Evolutionary conservation across 2,797 vertebrate genomes (phyloP), one percentile per base, ranked within the genome.

Genomic region (Sebastes iracundus): DNA sequence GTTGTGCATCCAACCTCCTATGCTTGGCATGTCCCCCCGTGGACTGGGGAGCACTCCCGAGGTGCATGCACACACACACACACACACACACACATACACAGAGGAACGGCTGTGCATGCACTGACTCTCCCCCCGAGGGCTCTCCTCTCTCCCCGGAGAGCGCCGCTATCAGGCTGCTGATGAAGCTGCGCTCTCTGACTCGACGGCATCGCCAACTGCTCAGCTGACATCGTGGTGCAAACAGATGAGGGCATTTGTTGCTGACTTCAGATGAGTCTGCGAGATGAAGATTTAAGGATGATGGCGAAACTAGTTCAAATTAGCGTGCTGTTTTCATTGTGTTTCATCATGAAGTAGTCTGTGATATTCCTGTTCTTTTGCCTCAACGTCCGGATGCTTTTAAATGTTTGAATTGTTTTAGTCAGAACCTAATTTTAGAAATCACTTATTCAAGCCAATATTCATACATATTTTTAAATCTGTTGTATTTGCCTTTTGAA

Each of bases 1-100:
- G 90, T 84, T 86, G 80, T 88, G 80, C 80, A 70, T 88, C 75
- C 79, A 87, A 55, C 75, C 87, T 88, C 86, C 82, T 83, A 62
- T 87, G 80, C 82, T 75, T 84, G 87, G 86, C 84, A 74, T 85
- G 77, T 84, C 80, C 82, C 87, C 79, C 60, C n/a, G 77, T 80
- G 67, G 87, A 90, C 88, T 77, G 69, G 78, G 82, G 67, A 84
- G 79, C 64, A 23, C 75, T 84, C 69, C 78, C 28, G 14, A 78
- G 68, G 4, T 46, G 6, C 61, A 3, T 16, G 0, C 42, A 2
- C 66, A 52, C 46, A 60, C 70, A 33, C 75, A 55, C 59, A 61
- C 59, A 7, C 59, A 61, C 60, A 22, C 58, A 38, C 72, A 22
- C 79, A 27, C 79, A 13, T 30, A 28, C 59, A 60, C 25, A 71